Evolutionary conservation across 2,888 invertebrate species (phyloP), one percentile per base, ranked within the genome.

Genomic region (Hyles lineata): DNA sequence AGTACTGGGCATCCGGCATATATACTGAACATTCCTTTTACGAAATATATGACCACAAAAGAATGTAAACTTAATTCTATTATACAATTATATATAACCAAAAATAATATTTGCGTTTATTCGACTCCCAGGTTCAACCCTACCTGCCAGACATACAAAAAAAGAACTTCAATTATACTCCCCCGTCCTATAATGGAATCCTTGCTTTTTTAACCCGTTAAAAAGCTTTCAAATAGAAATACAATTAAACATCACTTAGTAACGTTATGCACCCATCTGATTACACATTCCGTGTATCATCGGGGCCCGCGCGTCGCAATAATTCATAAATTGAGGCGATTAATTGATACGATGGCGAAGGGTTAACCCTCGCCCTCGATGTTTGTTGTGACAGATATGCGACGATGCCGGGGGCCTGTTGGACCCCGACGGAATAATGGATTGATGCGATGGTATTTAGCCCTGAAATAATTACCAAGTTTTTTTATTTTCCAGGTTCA

Each of bases 261-360:
- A 81, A 83, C 79, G 83, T 82, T 83, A 86, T 85, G 85, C 85
- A 85, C 82, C 86, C 85, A 83, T 76, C 84, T 85, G 80, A 89
- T 92, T 86, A 88, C 82, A 85, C 86, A 93, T 93, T 90, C 93
- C 87, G 82, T 90, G 78, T 91, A 86, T 84, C 82, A 85, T 82
- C 80, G 84, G 88, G 88, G 86, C 83, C 83, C 85, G 84, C 84
- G 83, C 80, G 76, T 80, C 79, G 90, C 89, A 89, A 90, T 93
- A 93, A 92, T 91, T 93, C 92, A 93, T 91, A 93, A 93, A 93
- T 92, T 92, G 92, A 89, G 86, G 90, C 91, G 89, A 93, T 93
- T 94, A 93, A 93, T 93, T 93, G 93, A 92, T 90, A 88, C 81
- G 76, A 82, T 80, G 84, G 77, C 77, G 85, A 92, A 91, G 93